These are phyloP conservation scores for Pocillopora verrucosa DNA, from an alignment of 64 coral and sea anemone genomes.

Conservation along the genomic window DNA sequence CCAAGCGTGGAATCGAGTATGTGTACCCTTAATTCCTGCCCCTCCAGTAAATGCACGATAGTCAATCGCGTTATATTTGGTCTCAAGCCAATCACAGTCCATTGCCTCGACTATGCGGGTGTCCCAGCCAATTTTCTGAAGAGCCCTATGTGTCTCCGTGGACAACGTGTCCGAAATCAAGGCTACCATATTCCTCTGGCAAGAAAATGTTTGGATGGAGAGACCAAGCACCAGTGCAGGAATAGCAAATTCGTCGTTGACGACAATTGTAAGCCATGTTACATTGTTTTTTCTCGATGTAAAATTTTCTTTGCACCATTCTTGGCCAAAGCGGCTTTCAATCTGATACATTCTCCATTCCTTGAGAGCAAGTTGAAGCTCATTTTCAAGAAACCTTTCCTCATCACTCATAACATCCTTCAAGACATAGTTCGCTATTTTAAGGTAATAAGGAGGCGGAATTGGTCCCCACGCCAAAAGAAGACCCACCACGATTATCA, in stretches of 20 bases:
- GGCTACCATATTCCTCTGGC: conserved; percentile 63
- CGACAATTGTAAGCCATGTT: conserved; percentile 67
- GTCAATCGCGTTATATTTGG: conserved; percentile 43
- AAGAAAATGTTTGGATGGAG: conserved; percentile 68
- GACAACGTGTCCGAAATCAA: conserved; percentile 48
- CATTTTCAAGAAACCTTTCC: conserved; percentile 37
- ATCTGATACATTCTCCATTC: conserved; percentile 63
- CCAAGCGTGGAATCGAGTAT: conserved; percentile 67
- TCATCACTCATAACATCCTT: conserved; percentile 14
- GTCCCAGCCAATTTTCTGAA: conserved; percentile 55
- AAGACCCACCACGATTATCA: neutral
- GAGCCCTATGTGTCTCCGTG: neutral
- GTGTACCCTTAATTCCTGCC: conserved; percentile 45
- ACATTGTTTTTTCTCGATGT: neutral
- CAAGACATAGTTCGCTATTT: conserved; percentile 1
- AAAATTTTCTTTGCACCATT: conserved; percentile 45
- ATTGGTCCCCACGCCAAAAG: conserved; percentile 16
- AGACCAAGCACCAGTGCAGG: conserved; percentile 52
- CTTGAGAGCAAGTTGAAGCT: conserved; percentile 11
- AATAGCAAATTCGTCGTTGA: conserved; percentile 49
- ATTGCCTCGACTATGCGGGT: conserved; percentile 69
- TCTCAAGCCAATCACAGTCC: conserved; percentile 92
- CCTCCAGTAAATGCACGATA: neutral
- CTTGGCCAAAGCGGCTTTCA: conserved; percentile 40
- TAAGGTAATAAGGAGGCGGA: conserved; percentile 22